Conservation (phyloP, 2,113 vertebrate species). For the Seriola dumerili region DNA sequence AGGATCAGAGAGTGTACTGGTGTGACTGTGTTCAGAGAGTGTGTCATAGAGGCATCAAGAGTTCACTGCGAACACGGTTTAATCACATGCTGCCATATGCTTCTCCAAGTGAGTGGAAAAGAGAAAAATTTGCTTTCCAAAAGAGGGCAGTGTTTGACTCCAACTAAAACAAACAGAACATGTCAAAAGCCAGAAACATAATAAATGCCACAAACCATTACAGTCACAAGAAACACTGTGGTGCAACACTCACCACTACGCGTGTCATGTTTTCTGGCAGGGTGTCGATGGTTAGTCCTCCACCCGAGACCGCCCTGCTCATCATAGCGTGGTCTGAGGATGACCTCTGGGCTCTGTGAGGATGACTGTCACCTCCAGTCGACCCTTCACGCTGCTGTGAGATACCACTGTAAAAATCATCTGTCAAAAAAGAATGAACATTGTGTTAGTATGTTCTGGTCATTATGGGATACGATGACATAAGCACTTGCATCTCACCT, state of each 20-base stretch:
- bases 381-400: slow-evolving; percentile 31
- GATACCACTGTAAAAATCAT: slow-evolving; percentile 25
- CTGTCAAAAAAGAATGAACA: slow-evolving; percentile 52
- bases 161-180: slow-evolving; percentile 60
- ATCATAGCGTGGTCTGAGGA: slow-evolving; percentile 61
- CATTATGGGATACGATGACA: background rate
- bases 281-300: slow-evolving; percentile 88
- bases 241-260: slow-evolving; percentile 86
- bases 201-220: slow-evolving; percentile 48
- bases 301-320: slow-evolving; percentile 84
- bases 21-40: slow-evolving; percentile 4
- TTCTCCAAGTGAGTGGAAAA: slow-evolving; percentile 21
- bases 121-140: slow-evolving; percentile 46
- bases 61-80: slow-evolving; percentile 5
- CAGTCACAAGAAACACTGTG: slow-evolving; percentile 31
- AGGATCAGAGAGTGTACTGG: slow-evolving; percentile 17
- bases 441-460: slow-evolving; percentile 24
- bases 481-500: background rate
- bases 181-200: slow-evolving; percentile 38
- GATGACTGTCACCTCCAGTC: slow-evolving; percentile 8
- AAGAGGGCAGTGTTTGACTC: slow-evolving; percentile 63
- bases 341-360: slow-evolving; percentile 52
- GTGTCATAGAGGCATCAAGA: slow-evolving; percentile 16
- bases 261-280: slow-evolving; percentile 87
- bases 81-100: slow-evolving; percentile 21